Evolutionary conservation across 2,797 vertebrate genomes (phyloP), one percentile per base, ranked within the genome.

Genomic region (Hipposideros larvatus): DNA sequence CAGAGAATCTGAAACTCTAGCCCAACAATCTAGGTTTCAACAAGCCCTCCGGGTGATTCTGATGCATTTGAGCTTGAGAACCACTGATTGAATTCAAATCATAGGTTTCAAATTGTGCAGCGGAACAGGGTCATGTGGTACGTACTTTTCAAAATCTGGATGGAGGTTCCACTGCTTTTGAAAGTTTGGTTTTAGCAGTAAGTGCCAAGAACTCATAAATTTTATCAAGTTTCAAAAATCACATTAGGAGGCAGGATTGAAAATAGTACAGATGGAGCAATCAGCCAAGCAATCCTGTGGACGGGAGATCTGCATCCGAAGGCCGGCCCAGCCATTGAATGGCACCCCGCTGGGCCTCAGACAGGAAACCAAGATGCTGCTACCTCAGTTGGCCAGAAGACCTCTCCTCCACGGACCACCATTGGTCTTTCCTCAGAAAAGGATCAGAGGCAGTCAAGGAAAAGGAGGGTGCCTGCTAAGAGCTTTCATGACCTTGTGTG

Each of bases 191-290:
- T 91, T 85, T 78, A 85, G 55, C 24, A 70, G 34, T 73, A 48
- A 89, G 9, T 37, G 13, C 48, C 68, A 93, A 73, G 68, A 86
- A 87, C 26, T 88, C 22, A 66, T 48, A 87, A 53, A 66, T 77
- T 66, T 51, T 66, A 68, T 77, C 41, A 73, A 86, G 41, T 91
- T 71, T 80, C 66, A 91, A 88, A 95, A 74, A 46, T 80, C 57
- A 74, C n/a, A 70, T 7, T 34, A 87, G 71, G 37, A 84, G 51
- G 51, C 22, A 63, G n/a, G 14, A n/a, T 0, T 80, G 65, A 74
- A 77, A 93, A 78, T 14, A 43, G 37, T 16, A 31, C 57, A 63
- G 24, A 13, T 10, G 2, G 4, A 51, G 34, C 73, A 28, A 63
- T 31, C 51, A n/a, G 80, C 31, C 66, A 34, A 16, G 1, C 57